Base-by-base conservation (phyloP, 2,797 vertebrate genomes). In the Ciconia nigra region DNA sequence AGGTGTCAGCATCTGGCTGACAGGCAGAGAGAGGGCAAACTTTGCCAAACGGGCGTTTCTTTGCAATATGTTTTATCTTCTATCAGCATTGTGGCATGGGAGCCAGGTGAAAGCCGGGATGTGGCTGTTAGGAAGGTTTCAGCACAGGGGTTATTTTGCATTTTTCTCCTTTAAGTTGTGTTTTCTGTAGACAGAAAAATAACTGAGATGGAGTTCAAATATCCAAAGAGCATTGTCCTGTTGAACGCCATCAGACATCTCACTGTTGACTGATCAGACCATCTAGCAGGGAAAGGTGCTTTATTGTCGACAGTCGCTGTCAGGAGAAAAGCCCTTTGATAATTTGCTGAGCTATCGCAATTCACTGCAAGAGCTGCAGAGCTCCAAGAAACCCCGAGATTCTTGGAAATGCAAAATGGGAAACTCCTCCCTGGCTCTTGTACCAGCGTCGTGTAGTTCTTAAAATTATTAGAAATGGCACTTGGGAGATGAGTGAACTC, bases 241-340 rank as follows among this genome's bases (percentile, higher is more conserved):
- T 54, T 35, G 49, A 31, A 59, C 81, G 83, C 46, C 5, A 2
- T 17, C 31, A 26, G 85, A 13, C 14, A 3, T 24, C 41, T 59
- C 7, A 0, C 78, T 79, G 51, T 4, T n/a, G 81, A 29, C 13
- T 5, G 58, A 39, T 42, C 82, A 58, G 85, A 19, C 13, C 79
- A 44, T 8, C 20, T 9, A 5, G 76, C 58, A 62, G 79, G 58
- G 66, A 78, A 89, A 90, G 91, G 94, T 83, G 87, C 58, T 58
- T 65, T 24, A 13, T 5, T 83, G 83, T 51, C 0, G 5, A 49
- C 89, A 67, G 87, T 13, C 12, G 62, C 88, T 90, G 72, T 41
- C 87, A 42, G 39, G 70, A 78, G 70, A 82, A 81, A 72, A 93
- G n/a, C 55, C 62, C 77, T 95, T 79, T 66, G 91, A 71, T 66